Percentiles rank a stretch among this genome's conserved stretches.
These are phyloP conservation scores for Periplaneta americana DNA, from an alignment of 1,140 invertebrate genomes.

Conservation along the genomic window DNA sequence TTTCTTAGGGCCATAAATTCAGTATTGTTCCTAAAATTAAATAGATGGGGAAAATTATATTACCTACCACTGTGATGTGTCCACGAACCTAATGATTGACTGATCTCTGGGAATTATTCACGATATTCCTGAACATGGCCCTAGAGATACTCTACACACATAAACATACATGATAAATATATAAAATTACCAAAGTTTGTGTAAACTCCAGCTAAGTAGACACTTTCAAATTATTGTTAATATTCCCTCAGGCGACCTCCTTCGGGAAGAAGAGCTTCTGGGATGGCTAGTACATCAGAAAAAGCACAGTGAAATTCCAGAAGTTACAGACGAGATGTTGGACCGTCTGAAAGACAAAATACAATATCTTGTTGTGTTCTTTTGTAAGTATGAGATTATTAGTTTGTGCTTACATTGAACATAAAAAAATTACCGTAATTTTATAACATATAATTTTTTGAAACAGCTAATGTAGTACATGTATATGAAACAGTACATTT, in stretches of 20 bases:
- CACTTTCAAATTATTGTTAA: no score
- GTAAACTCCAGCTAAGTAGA: no score
- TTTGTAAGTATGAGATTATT: conserved; percentile 59
- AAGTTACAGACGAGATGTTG: conserved; percentile 91
- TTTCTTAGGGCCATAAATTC: no score
- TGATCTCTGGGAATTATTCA: no score
- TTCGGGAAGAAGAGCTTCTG: conserved; percentile 84
- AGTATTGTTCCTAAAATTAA: no score
- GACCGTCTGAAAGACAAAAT: conserved; percentile 80
- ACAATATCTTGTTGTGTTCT: conserved; percentile 75
- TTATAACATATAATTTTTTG: neutral
- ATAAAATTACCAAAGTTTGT: no score
- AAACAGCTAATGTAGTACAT: neutral
- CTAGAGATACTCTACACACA: no score
- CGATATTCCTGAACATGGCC: no score
- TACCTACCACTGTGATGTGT: no score
- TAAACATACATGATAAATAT: no score
- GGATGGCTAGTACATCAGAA: conserved; percentile 87
- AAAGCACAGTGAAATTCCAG: conserved; percentile 84
- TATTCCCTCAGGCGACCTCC: conserved; percentile 64
- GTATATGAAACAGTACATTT: neutral
- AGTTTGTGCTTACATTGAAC: neutral
- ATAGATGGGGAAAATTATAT: no score
- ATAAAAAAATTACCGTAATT: neutral
- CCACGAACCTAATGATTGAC: no score